These are phyloP conservation scores for Alauda arvensis DNA, from an alignment of 2,797 vertebrate genomes.

Conservation along the genomic window DNA sequence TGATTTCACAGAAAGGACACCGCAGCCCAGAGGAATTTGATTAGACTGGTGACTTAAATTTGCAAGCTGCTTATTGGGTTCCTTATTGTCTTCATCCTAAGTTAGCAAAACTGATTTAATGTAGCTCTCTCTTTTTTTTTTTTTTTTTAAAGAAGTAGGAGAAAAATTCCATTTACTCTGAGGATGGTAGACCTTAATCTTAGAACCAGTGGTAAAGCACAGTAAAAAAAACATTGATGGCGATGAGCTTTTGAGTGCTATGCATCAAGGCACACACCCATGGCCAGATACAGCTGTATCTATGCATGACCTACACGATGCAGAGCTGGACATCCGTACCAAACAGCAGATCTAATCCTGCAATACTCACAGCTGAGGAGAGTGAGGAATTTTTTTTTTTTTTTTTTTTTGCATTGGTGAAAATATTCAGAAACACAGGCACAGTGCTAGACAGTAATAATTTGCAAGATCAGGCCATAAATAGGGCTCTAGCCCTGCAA, in stretches of 20 bases:
- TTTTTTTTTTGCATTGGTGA: not conserved
- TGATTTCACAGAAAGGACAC: constrained; percentile 63
- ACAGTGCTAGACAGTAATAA: constrained; percentile 32
- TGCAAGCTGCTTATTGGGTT: constrained; percentile 16
- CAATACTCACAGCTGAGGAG: not conserved
- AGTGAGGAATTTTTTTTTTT: not conserved
- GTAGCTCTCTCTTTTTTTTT: not conserved
- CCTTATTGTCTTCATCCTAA: not conserved
- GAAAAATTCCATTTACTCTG: not conserved
- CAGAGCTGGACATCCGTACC: not conserved
- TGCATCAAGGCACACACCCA: not conserved
- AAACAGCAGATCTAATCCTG: not conserved
- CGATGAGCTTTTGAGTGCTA: not conserved
- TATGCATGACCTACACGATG: not conserved
- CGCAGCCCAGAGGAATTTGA: constrained; percentile 55
- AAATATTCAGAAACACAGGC: constrained; percentile 3
- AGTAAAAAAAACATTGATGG: not conserved
- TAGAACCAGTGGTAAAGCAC: not conserved
- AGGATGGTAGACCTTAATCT: not conserved
- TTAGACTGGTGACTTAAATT: constrained; percentile 40
- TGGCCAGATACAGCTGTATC: not conserved
- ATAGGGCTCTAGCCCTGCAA: constrained; percentile 47
- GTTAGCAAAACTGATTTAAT: not conserved
- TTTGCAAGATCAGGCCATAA: constrained; percentile 51
- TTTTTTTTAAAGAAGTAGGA: not conserved